Base-by-base conservation (phyloP, 2,888 invertebrate genomes). In the Ceramica pisi region DNA sequence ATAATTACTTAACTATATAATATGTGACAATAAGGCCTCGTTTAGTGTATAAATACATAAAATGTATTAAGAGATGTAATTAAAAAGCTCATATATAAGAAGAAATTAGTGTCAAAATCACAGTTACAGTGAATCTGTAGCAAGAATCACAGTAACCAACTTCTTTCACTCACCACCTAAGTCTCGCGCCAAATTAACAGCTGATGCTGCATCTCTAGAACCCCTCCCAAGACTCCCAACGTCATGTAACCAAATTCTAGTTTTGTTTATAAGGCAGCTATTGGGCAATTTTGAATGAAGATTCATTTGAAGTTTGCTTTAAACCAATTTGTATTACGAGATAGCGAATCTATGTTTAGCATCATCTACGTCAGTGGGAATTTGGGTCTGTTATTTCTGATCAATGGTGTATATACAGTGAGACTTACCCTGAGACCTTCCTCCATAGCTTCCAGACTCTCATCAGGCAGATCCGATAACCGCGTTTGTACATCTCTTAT, bases 381-480 rank as follows among this genome's bases (percentile, higher is more conserved):
- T 75, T 82, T 69, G 78, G 85, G 82, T 78, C 80, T 79, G 84
- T 87, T 88, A 86, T 82, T 83, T 84, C 56, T 66, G 75, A 89
- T 90, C 86, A 90, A 80, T 88, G 89, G 73, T 14, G 44, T 85
- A 86, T 84, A 71, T 85, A 85, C 85, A 86, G 68, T 82, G 85
- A 71, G 46, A 95, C 97, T 97, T 95, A 98, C 98, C 97, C 96
- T 96, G 56, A 98, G 96, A 83, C 97, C 97, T 64, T 96, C 94
- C 82, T 97, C 96, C 97, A 98, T 98, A 67, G 97, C 96, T 81
- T 97, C 97, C 86, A 98, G 97, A 90, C 97, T 98, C 90, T 97
- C 97, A 82, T 96, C 96, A 23, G 98, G 98, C 83, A 98, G 96
- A 89, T 97, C 96, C 71, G 96, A 96, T 85, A 98, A 97, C 84